A percentile compares a stretch with the other conserved stretches of the same genome.
phyloP scores from a whole-genome alignment of 1,140 invertebrate genomes.

The Dinoponera quadriceps region DNA sequence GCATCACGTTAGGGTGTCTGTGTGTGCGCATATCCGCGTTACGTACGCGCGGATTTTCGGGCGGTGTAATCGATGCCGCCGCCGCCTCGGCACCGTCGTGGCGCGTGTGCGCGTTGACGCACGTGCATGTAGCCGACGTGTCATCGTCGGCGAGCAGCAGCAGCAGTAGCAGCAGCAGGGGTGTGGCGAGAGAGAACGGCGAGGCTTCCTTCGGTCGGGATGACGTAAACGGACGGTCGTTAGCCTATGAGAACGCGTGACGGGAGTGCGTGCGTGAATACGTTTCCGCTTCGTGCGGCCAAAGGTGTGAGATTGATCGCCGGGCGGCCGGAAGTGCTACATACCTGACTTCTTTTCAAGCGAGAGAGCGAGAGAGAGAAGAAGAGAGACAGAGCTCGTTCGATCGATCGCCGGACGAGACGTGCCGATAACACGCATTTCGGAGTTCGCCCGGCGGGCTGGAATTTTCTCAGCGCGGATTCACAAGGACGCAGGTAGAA shows the following conservation, averaged over 20 bases:
- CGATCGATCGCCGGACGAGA: conserved; percentile 40
- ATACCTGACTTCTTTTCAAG: conserved; percentile 16
- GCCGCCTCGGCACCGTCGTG: conserved; percentile 15
- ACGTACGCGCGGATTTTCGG: conserved; percentile 21
- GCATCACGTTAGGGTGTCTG: background rate
- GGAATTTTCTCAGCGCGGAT: background rate
- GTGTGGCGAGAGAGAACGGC: conserved; percentile 67
- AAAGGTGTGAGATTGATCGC: conserved; percentile 45
- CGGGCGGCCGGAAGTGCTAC: conserved; percentile 14
- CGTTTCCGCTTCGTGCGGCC: background rate
- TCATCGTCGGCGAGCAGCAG: conserved; percentile 1
- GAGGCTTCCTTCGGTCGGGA: conserved; percentile 38
- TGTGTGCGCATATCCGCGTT: background rate
- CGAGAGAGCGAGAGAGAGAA: background rate
- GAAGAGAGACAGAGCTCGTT: conserved; percentile 23
- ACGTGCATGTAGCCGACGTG: conserved; percentile 36
- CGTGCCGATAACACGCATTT: conserved; percentile 6
- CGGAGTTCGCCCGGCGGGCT: background rate
- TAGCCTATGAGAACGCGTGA: conserved; percentile 40
- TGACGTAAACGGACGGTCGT: conserved; percentile 72
- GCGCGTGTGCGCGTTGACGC: conserved; percentile 10
- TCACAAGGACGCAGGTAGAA: no score
- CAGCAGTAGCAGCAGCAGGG: conserved; percentile 44
- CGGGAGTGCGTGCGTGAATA: background rate
- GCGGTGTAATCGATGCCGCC: conserved; percentile 24